Conservation (phyloP, 2,113 vertebrate species). For the Verasper variegatus region DNA sequence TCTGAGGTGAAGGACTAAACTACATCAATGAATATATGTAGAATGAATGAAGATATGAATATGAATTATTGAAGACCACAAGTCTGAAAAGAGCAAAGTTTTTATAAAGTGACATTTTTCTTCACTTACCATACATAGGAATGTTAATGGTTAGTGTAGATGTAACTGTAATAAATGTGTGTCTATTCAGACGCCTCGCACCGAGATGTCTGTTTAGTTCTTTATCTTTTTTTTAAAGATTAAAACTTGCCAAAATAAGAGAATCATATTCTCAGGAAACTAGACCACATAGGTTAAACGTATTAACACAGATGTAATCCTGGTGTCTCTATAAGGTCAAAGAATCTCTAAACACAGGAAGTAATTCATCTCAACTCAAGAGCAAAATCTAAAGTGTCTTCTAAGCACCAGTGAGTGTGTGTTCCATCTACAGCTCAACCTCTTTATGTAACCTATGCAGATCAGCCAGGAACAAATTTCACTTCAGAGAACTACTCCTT, state of each 20-base stretch:
- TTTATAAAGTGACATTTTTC: too few species aligned
- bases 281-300: not conserved
- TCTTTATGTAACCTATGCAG: not conserved
- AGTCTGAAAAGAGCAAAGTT: too few species aligned
- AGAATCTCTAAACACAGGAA: constrained; percentile 17
- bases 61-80: too few species aligned
- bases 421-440: too few species aligned
- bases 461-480: not conserved
- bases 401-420: not conserved
- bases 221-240: too few species aligned
- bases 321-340: not conserved
- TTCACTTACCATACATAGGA: too few species aligned
- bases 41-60: too few species aligned
- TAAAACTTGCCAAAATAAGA: too few species aligned
- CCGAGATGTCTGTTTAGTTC: not conserved
- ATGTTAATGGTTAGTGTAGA: too few species aligned
- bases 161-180: not conserved
- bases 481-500: not conserved
- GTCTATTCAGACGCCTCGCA: too few species aligned
- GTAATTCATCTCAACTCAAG: not conserved
- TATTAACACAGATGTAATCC: not conserved
- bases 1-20: too few species aligned
- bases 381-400: constrained; percentile 5
- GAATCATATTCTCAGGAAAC: not conserved
- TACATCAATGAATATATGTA: too few species aligned